Evolutionary conservation across 2,888 invertebrate genomes (phyloP).

Genomic region (Tetragonisca angustula): DNA sequence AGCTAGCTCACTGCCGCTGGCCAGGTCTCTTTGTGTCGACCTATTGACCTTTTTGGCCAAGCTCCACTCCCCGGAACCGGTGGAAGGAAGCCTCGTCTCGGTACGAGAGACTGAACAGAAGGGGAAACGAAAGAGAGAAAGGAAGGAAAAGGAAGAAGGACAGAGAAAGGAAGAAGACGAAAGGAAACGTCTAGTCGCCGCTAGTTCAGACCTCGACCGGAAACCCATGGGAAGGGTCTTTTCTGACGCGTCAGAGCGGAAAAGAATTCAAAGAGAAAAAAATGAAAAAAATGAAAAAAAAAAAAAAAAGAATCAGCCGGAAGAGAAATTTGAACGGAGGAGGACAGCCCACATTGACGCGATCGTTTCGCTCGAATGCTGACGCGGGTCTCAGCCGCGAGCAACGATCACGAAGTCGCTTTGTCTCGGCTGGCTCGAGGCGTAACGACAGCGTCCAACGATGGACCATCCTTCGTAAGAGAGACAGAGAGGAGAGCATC

Average conservation of each 20-base stretch:
- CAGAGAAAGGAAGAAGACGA: neutral
- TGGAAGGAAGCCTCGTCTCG: constrained; percentile 29
- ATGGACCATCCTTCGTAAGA: constrained; percentile 18
- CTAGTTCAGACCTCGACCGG: constrained; percentile 20
- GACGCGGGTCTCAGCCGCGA: constrained; percentile 57
- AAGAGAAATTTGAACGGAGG: neutral
- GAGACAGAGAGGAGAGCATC: constrained; percentile 32
- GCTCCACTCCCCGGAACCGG: constrained; percentile 49
- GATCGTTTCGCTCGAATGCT: constrained; percentile 28
- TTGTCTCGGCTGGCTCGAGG: constrained; percentile 67
- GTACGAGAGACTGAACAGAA: neutral
- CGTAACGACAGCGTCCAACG: constrained; percentile 39
- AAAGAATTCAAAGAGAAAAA: too few relatives aligned
- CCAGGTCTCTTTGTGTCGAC: constrained; percentile 63
- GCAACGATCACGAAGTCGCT: constrained; percentile 28
- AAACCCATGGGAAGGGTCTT: constrained; percentile 2
- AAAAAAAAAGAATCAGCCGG: neutral
- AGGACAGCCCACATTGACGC: constrained; percentile 29
- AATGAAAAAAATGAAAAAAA: neutral
- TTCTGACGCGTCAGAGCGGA: neutral
- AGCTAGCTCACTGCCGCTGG: constrained; percentile 54
- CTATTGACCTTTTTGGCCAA: constrained; percentile 56
- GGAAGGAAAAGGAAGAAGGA: neutral
- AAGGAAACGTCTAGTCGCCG: constrained; percentile 39
- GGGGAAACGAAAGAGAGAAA: neutral